Evolutionary conservation across 2,113 vertebrate genomes (phyloP), one percentile per base, ranked within the genome.

Genomic region (Sylvietta virens): DNA sequence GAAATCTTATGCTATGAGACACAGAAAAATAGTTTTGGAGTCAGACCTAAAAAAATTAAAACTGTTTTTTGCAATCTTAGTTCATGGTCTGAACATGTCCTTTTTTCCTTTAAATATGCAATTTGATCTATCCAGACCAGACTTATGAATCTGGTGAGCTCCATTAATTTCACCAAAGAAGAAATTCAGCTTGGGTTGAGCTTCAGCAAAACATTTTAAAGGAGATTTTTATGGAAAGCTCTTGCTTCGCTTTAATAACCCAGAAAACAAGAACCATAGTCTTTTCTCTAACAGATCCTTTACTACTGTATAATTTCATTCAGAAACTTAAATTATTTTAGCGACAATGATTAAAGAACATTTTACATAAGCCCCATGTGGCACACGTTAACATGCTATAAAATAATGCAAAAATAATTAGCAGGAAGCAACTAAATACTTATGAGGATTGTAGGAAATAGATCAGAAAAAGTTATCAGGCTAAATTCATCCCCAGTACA

Each of bases 381-480:
- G 60, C 89, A 92, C 35, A 73, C 6, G 2, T 60, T 70, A 85
- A 30, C 15, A 48, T 92, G 87, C 84, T 82, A 60, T 92, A 96
- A 94, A 92, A 93, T 96, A 94, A 95, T 88, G 72, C 72, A 94
- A 92, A 94, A 97, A 96, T 96, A 97, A 97, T 97, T 96, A 96
- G 92, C 76, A 96, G 94, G 84, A 97, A 95, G 92, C 72, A 88
- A 69, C 61, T 74, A 77, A 96, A 96, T 91, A 80, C 91, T 83
- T 91, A 58, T 40, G 96, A 94, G 96, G 94, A 82, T 95, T 91
- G 88, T 78, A 90, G 79, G 65, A 97, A 97, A 94, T 94, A 94
- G 90, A 93, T 91, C 92, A 84, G 93, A 89, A 90, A 94, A 96
- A 93, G 92, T 94, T 91, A 91, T 81, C 88, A 97, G 93, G 89